Evolutionary conservation across 2,888 invertebrate species (phyloP).

Genomic region (Limulus polyphemus): DNA sequence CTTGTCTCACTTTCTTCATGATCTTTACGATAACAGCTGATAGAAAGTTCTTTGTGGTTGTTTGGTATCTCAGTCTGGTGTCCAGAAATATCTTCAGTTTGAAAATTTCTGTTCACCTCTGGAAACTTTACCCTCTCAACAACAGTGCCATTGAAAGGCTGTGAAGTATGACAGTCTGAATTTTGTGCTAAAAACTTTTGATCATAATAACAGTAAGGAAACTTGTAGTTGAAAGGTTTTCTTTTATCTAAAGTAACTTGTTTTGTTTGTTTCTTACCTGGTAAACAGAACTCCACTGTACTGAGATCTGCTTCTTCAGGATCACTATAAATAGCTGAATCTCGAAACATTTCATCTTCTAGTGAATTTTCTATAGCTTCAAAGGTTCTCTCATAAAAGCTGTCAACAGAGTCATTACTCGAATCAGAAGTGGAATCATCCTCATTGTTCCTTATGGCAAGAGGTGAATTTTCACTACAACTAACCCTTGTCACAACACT

Average conservation of each 20-base stretch:
- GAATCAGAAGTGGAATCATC: constrained; percentile 29
- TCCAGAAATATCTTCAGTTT: constrained; percentile 11
- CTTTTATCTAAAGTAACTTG: not conserved
- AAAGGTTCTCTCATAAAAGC: constrained; percentile 62
- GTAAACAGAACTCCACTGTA: constrained; percentile 6
- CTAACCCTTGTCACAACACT: constrained; percentile 6
- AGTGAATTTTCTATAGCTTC: constrained; percentile 58
- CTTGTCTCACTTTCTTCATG: constrained; percentile 34
- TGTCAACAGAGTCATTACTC: constrained; percentile 46
- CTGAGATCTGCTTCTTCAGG: constrained; percentile 44
- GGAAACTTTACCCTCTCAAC: constrained; percentile 33
- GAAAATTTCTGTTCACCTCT: constrained; percentile 32
- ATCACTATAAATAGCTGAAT: constrained; percentile 72
- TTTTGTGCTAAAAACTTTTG: not conserved
- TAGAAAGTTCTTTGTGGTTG: constrained; percentile 32
- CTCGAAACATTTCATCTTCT: constrained; percentile 57
- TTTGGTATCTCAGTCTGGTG: too few species aligned
- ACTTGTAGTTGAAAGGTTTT: too few species aligned
- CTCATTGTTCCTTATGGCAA: constrained; percentile 2
- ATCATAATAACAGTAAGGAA: too few species aligned
- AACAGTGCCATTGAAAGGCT: constrained; percentile 24
- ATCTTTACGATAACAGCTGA: constrained; percentile 27
- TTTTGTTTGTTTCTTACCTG: not conserved
- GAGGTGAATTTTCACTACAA: not conserved
- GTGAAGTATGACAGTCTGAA: not conserved